phyloP scores from a whole-genome alignment of 2,797 vertebrate genomes.

The Spheniscus humboldti region DNA sequence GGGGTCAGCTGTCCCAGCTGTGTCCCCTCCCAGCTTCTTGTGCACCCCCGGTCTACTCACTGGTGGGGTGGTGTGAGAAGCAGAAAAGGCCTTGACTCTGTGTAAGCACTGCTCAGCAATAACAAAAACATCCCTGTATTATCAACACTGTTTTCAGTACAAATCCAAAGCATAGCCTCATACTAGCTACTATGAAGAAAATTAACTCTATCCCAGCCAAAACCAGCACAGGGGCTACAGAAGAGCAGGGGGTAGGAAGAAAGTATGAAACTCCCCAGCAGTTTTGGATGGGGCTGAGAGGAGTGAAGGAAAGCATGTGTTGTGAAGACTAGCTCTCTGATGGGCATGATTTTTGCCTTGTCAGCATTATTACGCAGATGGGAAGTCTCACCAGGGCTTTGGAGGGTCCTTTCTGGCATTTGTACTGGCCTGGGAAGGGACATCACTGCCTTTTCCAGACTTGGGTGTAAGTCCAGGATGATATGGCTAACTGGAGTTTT shows the following conservation, averaged over 20 bases:
- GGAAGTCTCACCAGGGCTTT: background rate
- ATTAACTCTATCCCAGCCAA: no score
- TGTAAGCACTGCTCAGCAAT: no score
- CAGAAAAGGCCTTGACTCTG: no score
- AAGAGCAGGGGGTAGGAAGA: background rate
- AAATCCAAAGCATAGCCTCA: no score
- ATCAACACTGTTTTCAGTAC: no score
- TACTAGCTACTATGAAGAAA: no score
- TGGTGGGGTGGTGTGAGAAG: no score
- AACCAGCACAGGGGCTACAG: background rate
- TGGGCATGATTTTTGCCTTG: background rate
- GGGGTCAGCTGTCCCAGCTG: no score
- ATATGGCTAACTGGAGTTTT: slow-evolving; percentile 27
- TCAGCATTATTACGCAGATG: fast-evolving
- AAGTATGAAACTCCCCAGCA: background rate
- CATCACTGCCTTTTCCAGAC: background rate
- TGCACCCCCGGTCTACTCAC: no score
- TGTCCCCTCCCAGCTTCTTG: no score
- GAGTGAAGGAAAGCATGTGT: background rate
- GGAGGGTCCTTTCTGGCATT: background rate
- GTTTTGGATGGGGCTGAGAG: background rate
- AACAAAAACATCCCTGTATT: no score
- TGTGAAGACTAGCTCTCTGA: background rate
- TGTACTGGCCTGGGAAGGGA: background rate
- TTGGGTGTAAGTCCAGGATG: background rate